Percentiles rank a stretch among this genome's conserved stretches.
phyloP scores from a whole-genome alignment of 2,888 invertebrate species.

The Drosophila atripex region DNA sequence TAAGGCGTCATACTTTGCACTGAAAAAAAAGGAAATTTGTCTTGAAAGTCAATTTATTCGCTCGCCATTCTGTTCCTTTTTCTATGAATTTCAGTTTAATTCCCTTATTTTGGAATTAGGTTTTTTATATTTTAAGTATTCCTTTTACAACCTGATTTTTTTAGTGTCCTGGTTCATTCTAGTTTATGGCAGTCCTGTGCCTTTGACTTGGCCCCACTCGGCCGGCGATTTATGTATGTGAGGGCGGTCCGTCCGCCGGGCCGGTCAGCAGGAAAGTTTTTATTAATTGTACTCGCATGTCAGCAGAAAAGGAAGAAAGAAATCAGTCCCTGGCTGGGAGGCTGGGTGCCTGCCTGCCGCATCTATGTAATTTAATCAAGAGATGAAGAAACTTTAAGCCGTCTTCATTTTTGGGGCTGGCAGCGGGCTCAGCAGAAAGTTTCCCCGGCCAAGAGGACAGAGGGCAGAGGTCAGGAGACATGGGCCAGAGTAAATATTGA shows the following conservation, averaged over 20 bases:
- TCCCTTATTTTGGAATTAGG: background rate
- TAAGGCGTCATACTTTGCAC: conserved; percentile 37
- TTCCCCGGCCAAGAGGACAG: conserved; percentile 14
- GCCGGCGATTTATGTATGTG: conserved; percentile 59
- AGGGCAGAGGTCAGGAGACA: conserved; percentile 18
- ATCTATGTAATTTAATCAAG: conserved; percentile 72
- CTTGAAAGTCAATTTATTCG: background rate
- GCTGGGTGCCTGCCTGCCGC: conserved; percentile 1
- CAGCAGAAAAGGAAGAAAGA: conserved; percentile 38
- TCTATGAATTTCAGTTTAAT: no score
- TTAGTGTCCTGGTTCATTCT: conserved; percentile 29
- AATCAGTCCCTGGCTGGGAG: conserved; percentile 17
- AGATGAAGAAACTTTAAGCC: conserved; percentile 66
- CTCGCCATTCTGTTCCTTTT: no score
- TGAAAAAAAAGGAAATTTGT: background rate
- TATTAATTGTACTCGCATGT: conserved; percentile 57
- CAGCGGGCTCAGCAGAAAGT: conserved; percentile 58
- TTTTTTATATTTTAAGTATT: background rate
- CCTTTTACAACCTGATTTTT: conserved; percentile 4
- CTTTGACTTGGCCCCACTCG: conserved; percentile 38
- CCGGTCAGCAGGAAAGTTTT: conserved; percentile 47
- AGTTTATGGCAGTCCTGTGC: conserved; percentile 65
- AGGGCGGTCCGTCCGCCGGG: conserved; percentile 6
- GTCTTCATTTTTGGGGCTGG: conserved; percentile 43
- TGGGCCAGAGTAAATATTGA: conserved; percentile 73